phyloP scores from a whole-genome alignment of 2,888 invertebrate genomes.

The Mythimna ferrago region DNA sequence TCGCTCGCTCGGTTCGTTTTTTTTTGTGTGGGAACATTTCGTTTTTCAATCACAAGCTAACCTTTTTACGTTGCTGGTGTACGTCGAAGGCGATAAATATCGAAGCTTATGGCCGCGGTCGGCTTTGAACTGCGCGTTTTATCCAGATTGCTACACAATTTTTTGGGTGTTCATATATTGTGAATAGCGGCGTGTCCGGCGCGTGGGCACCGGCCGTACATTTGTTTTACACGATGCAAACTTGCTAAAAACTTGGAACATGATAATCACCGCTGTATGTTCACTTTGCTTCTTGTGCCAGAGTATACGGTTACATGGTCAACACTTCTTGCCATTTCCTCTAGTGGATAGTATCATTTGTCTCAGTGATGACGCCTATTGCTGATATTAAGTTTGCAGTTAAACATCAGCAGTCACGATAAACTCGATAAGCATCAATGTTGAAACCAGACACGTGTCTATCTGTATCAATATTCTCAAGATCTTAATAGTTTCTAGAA shows the following conservation, averaged over 20 bases:
- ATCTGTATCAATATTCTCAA: constrained; percentile 29
- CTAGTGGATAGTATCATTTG: no score
- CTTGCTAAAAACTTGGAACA: constrained; percentile 59
- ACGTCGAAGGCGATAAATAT: constrained; percentile 85
- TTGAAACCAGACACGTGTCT: constrained; percentile 36
- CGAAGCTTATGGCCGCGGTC: constrained; percentile 86
- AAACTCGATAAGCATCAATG: constrained; percentile 12
- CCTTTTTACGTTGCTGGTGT: constrained; percentile 82
- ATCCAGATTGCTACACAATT: constrained; percentile 77
- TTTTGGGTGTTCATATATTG: constrained; percentile 67
- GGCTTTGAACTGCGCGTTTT: constrained; percentile 82
- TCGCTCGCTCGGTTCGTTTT: constrained; percentile 60
- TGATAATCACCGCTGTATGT: constrained; percentile 41
- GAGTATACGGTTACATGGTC: neutral
- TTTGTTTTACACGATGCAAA: constrained; percentile 55
- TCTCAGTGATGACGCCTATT: neutral
- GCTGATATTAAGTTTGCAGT: neutral
- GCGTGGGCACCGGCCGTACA: constrained; percentile 59
- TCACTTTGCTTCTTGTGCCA: neutral
- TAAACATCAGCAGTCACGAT: constrained; percentile 6
- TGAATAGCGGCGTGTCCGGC: constrained; percentile 44
- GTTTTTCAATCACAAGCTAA: constrained; percentile 86
- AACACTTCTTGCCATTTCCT: neutral
- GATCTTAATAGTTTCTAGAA: constrained; percentile 30
- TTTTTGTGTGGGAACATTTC: constrained; percentile 85